These are phyloP conservation scores for Andrena haemorrhoa DNA, from an alignment of 2,888 invertebrate species.

Conservation along the genomic window DNA sequence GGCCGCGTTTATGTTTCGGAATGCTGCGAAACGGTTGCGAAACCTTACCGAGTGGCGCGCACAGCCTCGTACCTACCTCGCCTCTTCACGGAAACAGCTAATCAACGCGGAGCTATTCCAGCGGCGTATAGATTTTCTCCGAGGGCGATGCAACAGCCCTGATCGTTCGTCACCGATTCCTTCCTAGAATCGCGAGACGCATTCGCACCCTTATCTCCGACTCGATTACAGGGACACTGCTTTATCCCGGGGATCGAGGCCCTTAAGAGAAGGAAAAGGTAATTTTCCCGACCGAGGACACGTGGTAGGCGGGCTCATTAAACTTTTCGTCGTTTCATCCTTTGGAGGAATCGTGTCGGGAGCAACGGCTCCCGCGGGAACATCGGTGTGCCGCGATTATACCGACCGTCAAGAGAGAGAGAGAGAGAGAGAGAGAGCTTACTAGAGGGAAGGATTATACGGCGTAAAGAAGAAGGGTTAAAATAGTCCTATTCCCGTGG, in stretches of 20 bases:
- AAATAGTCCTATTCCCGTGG: conserved; percentile 57
- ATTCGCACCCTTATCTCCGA: neutral
- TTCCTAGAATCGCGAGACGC: neutral
- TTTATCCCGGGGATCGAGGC: conserved; percentile 18
- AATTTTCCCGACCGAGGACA: conserved; percentile 61
- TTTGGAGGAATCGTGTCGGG: conserved; percentile 71
- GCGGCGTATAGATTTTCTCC: neutral
- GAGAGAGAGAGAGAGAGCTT: conserved; percentile 52
- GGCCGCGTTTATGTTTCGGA: conserved; percentile 62
- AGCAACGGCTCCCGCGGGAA: conserved; percentile 78
- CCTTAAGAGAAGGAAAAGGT: conserved; percentile 38
- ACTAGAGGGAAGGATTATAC: conserved; percentile 74
- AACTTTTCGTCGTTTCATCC: conserved; percentile 83
- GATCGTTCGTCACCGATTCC: neutral
- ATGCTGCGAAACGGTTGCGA: conserved; percentile 53
- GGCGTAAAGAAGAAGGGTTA: conserved; percentile 78
- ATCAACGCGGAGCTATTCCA: no score
- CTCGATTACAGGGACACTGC: conserved; percentile 1
- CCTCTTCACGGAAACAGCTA: neutral
- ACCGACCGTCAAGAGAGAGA: conserved; percentile 63
- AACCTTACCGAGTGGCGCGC: conserved; percentile 12
- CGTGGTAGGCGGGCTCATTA: conserved; percentile 78
- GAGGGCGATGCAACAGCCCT: neutral
- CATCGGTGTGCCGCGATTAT: conserved; percentile 69
- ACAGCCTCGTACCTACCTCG: conserved; percentile 10